Evolutionary conservation across 2,888 invertebrate species (phyloP), one percentile per base, ranked within the genome.

Genomic region (Melieria omissa): DNA sequence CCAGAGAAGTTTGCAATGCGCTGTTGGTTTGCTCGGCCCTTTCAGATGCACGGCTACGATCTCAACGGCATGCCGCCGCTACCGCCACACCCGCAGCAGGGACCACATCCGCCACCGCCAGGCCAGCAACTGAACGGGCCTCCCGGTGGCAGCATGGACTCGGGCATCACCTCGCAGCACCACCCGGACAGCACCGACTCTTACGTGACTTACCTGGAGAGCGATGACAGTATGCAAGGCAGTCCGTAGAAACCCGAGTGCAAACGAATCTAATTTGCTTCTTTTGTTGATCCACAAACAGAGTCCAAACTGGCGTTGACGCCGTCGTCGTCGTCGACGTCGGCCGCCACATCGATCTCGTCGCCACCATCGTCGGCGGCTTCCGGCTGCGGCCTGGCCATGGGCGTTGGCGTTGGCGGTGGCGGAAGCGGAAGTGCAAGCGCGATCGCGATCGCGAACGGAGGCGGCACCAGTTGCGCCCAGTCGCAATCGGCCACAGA

Each of bases 11-110:
- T 41, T 14, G 9, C 6, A 44, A 8, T 65, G 8, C 41, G 41
- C 54, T 45, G 14, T 9, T 5, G 3, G 16, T 65, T 55, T 49
- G 29, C 61, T 16, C 8, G 12, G 68, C 47, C 6, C 70, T 61
- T 73, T 73, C 89, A 96, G 95, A 95, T 96, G 95, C 96, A 96
- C 83, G 96, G 96, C 73, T 96, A 96, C 85, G 95, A 95, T 85
- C 88, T 95, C 75, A 89, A 89, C 73, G 89, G 89, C 58, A 88
- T 88, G 83, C 89, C 89, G 61, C 88, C 88, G 57, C 78, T 84
- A 77, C 85, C 84, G 57, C 81, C 83, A 42, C 84, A 84, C 74
- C 74, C 74, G 65, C 88, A 88, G 52, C 89, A 88, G 57, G 88
- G 88, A 78, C 90, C 91, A 46, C 88, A 88, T 77, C 90, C 91